phyloP scores from a whole-genome alignment of 1,140 invertebrate genomes.

The Danaus plexippus region DNA sequence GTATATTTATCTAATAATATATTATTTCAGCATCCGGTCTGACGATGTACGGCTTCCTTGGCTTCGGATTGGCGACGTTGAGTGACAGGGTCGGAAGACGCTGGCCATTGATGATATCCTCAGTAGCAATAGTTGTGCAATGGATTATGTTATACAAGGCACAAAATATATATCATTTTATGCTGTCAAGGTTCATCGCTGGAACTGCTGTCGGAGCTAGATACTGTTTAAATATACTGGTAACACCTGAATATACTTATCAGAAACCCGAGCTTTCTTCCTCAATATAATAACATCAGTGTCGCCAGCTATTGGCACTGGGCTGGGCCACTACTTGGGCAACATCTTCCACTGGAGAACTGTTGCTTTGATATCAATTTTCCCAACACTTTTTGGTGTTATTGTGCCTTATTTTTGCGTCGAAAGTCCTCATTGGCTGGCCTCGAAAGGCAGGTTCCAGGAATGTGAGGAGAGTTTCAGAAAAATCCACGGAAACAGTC shows the following conservation, averaged over 20 bases:
- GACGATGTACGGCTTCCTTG: background rate
- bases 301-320: too few species aligned
- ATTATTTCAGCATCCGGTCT: too few species aligned
- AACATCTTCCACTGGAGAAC: constrained; percentile 14
- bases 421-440: constrained; percentile 19
- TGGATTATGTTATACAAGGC: constrained; percentile 1
- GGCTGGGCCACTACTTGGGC: too few species aligned
- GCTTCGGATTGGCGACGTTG: background rate
- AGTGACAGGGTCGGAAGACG: background rate
- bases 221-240: background rate
- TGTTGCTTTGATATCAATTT: constrained; percentile 17
- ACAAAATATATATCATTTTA: background rate
- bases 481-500: constrained; percentile 3
- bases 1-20: too few species aligned
- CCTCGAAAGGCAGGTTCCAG: constrained; percentile 14
- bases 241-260: background rate
- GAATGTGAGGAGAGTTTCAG: constrained; percentile 17
- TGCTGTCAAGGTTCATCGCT: background rate
- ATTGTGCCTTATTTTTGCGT: constrained; percentile 19
- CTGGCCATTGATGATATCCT: background rate
- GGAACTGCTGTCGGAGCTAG: background rate
- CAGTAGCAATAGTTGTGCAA: background rate
- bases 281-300: too few species aligned
- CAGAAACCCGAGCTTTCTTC: too few species aligned
- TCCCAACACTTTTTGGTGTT: constrained; percentile 10